A percentile compares a stretch with the other conserved stretches of the same genome.
phyloP scores from a whole-genome alignment of 2,888 invertebrate species.

The Philopedon plagiatum region DNA sequence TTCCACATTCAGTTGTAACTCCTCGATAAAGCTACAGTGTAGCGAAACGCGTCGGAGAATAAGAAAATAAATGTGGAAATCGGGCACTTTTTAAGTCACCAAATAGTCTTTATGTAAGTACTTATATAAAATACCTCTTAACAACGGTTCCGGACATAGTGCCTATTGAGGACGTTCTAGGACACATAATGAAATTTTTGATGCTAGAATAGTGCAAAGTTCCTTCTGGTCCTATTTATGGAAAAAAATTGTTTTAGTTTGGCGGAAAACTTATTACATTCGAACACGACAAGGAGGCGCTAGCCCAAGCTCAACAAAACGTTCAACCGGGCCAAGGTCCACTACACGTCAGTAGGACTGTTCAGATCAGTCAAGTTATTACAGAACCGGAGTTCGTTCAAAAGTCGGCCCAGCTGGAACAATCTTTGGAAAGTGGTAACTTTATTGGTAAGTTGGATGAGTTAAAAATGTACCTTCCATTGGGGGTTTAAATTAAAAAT shows the following conservation, averaged over 20 bases:
- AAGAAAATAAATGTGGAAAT: too few species aligned
- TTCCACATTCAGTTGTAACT: too few species aligned
- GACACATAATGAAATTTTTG: slow-evolving; percentile 5
- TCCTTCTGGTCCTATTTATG: too few species aligned
- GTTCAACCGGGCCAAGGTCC: slow-evolving; percentile 63
- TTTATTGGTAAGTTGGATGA: slow-evolving; percentile 68
- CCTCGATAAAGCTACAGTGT: too few species aligned
- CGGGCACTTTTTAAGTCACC: too few species aligned
- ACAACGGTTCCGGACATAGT: too few species aligned
- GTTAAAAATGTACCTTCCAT: not conserved
- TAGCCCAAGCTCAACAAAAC: slow-evolving; percentile 67
- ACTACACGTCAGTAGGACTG: slow-evolving; percentile 64
- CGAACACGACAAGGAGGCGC: slow-evolving; percentile 71
- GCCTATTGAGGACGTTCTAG: too few species aligned
- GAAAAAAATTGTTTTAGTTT: too few species aligned
- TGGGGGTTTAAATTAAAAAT: not conserved
- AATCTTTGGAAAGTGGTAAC: slow-evolving; percentile 77
- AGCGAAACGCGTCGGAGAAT: too few species aligned
- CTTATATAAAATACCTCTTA: too few species aligned
- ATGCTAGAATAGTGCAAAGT: too few species aligned
- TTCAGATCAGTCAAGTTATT: slow-evolving; percentile 81
- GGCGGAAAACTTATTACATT: slow-evolving; percentile 93
- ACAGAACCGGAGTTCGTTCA: slow-evolving; percentile 87
- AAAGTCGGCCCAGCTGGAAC: slow-evolving; percentile 83
- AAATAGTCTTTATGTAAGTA: too few species aligned